Evolutionary conservation across 1,140 invertebrate species (phyloP).

Genomic region (Akabosia matsudoensis): DNA sequence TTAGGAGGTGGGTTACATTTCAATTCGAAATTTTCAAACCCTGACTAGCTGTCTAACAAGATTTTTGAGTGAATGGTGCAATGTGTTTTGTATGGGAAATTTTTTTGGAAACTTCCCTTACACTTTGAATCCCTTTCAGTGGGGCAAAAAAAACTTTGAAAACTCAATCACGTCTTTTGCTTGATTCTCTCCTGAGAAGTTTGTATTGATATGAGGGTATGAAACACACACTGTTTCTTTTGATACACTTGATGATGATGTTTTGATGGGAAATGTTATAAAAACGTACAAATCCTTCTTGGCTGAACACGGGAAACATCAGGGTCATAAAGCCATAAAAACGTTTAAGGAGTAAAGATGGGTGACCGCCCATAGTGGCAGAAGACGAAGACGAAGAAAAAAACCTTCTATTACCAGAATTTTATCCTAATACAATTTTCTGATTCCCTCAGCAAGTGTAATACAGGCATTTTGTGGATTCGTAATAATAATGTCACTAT

Average conservation of each 20-base stretch:
- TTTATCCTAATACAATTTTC: not conserved
- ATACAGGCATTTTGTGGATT: not conserved
- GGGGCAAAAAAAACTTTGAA: too few species aligned
- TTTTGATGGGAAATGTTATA: constrained; percentile 48
- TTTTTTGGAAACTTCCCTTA: too few species aligned
- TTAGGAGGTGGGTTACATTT: too few species aligned
- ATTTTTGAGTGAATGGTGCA: too few species aligned
- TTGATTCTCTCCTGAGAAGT: not conserved
- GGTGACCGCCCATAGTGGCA: constrained; percentile 46
- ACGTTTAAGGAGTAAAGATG: constrained; percentile 38
- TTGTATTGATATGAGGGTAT: not conserved
- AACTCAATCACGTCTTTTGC: not conserved
- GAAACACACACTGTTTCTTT: not conserved
- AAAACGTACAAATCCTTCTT: constrained; percentile 47
- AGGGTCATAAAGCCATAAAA: constrained; percentile 47
- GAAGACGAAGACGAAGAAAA: constrained; percentile 15
- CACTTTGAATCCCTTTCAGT: not conserved
- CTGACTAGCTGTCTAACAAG: too few species aligned
- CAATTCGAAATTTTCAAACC: too few species aligned
- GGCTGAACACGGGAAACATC: constrained; percentile 44
- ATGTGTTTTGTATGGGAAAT: too few species aligned
- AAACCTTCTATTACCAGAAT: not conserved
- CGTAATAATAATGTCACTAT: not conserved
- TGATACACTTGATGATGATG: constrained; percentile 41
- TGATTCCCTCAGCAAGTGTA: not conserved